These are phyloP conservation scores for Acrocyrtus sp. DNA, from an alignment of 2,888 invertebrate species.

Conservation along the genomic window DNA sequence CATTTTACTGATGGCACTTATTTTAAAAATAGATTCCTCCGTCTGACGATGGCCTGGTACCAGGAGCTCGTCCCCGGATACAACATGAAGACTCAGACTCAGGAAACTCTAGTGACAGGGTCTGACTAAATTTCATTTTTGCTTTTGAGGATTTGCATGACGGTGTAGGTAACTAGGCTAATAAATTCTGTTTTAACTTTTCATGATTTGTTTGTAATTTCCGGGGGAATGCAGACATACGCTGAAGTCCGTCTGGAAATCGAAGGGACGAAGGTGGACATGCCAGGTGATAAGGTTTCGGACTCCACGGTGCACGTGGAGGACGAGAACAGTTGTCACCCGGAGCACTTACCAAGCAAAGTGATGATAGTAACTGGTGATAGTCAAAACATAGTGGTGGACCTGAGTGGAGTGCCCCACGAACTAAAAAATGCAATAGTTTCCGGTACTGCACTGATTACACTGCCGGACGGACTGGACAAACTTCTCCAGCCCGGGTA, in stretches of 20 bases:
- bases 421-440: slow-evolving; percentile 61
- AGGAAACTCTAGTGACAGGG: slow-evolving; percentile 61
- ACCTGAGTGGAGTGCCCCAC: slow-evolving; percentile 57
- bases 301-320: slow-evolving; percentile 15
- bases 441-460: slow-evolving; percentile 62
- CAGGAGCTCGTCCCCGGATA: slow-evolving; percentile 42
- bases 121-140: slow-evolving; percentile 20
- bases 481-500: slow-evolving; percentile 59
- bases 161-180: too few species aligned
- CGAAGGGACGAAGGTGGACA: slow-evolving; percentile 35
- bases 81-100: slow-evolving; percentile 60
- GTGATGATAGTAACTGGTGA: slow-evolving; percentile 63
- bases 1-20: too few species aligned
- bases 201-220: too few species aligned
- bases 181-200: too few species aligned
- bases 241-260: slow-evolving; percentile 58
- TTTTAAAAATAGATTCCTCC: slow-evolving; percentile 20
- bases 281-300: slow-evolving; percentile 7
- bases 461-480: slow-evolving; percentile 59
- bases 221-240: slow-evolving; percentile 42
- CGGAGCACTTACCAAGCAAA: slow-evolving; percentile 44
- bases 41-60: slow-evolving; percentile 54
- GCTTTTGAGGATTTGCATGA: too few species aligned
- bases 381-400: slow-evolving; percentile 63
- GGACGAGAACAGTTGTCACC: slow-evolving; percentile 8